Conservation (phyloP, 1,140 invertebrate genomes). For the Acarapis woodi region DNA sequence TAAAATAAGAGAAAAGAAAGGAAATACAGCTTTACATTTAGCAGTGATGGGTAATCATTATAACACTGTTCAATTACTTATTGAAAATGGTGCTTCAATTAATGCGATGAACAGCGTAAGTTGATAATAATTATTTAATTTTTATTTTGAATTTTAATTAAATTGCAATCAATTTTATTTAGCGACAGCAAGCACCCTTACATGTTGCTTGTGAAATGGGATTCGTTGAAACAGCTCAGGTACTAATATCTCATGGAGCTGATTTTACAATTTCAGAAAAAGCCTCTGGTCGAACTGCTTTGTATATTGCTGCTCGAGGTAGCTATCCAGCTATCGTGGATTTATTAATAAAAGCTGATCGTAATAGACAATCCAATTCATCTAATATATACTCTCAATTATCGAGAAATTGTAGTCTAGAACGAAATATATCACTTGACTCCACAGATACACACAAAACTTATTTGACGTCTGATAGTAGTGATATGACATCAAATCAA, state of each 20-base stretch:
- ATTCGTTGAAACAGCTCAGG: slow-evolving; percentile 31
- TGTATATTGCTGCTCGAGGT: slow-evolving; percentile 39
- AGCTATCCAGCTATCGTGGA: slow-evolving; percentile 55
- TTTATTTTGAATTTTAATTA: neutral
- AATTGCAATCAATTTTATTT: neutral
- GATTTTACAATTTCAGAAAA: slow-evolving; percentile 32
- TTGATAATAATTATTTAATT: slow-evolving; percentile 7
- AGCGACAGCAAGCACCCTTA: slow-evolving; percentile 28
- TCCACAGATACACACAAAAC: slow-evolving; percentile 4
- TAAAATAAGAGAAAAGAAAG: slow-evolving; percentile 17
- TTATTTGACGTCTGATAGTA: slow-evolving; percentile 1
- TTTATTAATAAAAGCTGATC: slow-evolving; percentile 42
- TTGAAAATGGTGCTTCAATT: slow-evolving; percentile 34
- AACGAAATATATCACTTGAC: neutral
- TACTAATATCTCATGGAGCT: slow-evolving; percentile 29
- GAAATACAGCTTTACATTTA: slow-evolving; percentile 28
- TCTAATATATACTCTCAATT: too few relatives aligned
- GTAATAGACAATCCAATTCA: slow-evolving; percentile 3
- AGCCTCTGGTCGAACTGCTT: slow-evolving; percentile 33
- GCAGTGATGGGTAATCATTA: slow-evolving; percentile 36
- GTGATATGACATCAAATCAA: neutral
- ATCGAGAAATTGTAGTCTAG: slow-evolving; percentile 1
- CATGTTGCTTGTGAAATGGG: slow-evolving; percentile 41
- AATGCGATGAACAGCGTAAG: slow-evolving; percentile 38
- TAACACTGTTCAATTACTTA: slow-evolving; percentile 34